phyloP scores from a whole-genome alignment of 1,140 invertebrate species.

The Anoplophora glabripennis region DNA sequence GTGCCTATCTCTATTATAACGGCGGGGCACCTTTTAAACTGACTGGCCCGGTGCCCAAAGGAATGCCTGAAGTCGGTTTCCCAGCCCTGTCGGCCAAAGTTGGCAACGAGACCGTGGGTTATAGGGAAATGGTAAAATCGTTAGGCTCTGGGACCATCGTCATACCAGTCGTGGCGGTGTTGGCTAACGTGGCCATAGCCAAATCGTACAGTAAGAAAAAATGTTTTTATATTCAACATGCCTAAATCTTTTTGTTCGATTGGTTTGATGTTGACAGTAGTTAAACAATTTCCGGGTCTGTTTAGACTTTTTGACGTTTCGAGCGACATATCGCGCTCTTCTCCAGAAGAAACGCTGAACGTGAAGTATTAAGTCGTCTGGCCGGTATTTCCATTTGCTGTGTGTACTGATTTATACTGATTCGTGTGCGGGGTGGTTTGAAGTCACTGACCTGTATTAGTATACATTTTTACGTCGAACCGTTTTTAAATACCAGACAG shows the following conservation, averaged over 20 bases:
- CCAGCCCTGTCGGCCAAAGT: conserved; percentile 57
- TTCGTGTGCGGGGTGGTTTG: too few species aligned
- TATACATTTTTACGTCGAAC: too few species aligned
- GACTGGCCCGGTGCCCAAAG: conserved; percentile 46
- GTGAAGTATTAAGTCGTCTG: too few species aligned
- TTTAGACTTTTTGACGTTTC: too few species aligned
- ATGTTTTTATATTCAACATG: neutral
- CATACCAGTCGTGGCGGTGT: conserved; percentile 74
- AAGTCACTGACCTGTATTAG: too few species aligned
- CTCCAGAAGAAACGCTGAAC: too few species aligned
- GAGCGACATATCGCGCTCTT: too few species aligned
- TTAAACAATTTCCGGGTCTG: too few species aligned
- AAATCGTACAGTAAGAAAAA: conserved; percentile 74
- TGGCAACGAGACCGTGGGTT: conserved; percentile 59
- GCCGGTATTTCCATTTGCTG: too few species aligned
- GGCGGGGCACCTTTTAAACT: conserved; percentile 54
- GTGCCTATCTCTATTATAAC: conserved; percentile 51
- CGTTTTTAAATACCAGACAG: too few species aligned
- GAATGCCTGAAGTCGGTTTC: conserved; percentile 20
- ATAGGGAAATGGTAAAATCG: conserved; percentile 62
- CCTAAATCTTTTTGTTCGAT: neutral
- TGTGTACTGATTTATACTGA: too few species aligned
- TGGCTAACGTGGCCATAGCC: conserved; percentile 84
- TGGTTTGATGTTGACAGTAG: too few species aligned
- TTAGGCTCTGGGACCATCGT: conserved; percentile 70